These are phyloP conservation scores for Capitulum mitella DNA, from an alignment of 2,888 invertebrate species.

Conservation along the genomic window DNA sequence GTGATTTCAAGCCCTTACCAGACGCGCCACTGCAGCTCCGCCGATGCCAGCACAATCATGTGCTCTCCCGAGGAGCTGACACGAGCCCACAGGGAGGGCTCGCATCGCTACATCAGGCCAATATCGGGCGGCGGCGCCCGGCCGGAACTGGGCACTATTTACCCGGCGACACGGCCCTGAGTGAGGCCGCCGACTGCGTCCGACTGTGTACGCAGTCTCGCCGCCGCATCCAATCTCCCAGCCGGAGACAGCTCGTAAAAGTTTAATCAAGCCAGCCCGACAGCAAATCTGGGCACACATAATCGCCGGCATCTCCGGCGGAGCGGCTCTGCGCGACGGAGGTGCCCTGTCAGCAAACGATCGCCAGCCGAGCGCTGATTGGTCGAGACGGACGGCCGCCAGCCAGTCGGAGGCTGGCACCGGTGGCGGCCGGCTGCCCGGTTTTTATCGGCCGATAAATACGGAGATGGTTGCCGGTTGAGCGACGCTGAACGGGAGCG, in stretches of 20 bases:
- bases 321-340: neutral
- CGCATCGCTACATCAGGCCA: too few relatives aligned
- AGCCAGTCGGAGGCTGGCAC: neutral
- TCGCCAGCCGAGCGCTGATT: neutral
- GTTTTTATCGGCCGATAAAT: conserved; percentile 5
- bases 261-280: neutral
- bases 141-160: too few relatives aligned
- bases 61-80: too few relatives aligned
- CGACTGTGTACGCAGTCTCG: neutral
- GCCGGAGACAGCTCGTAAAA: conserved; percentile 13
- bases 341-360: neutral
- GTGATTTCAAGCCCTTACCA: too few relatives aligned
- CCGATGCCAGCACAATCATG: too few relatives aligned
- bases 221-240: neutral
- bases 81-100: too few relatives aligned
- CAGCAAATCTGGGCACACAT: neutral
- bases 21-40: too few relatives aligned
- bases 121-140: too few relatives aligned
- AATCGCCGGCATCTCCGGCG: neutral
- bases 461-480: neutral
- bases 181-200: too few relatives aligned
- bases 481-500: neutral
- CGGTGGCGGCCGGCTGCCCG: neutral
- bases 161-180: too few relatives aligned
- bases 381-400: neutral